Evolutionary conservation across 2,113 vertebrate species (phyloP).

Genomic region (Melozone crissalis): DNA sequence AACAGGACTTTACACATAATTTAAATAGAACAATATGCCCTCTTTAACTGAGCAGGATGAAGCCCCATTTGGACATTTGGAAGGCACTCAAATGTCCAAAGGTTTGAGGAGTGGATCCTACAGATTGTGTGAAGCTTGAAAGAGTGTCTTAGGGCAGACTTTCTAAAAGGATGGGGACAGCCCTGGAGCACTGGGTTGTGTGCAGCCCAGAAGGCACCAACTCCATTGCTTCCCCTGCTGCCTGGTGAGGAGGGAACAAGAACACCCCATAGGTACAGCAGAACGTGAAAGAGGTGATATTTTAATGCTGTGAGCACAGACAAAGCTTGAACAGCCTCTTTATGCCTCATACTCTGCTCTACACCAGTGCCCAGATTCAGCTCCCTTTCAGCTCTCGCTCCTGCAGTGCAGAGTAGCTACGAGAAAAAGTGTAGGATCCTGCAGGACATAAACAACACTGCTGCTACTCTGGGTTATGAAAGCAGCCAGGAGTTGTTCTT

Average conservation of each 20-base stretch:
- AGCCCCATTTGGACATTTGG: not conserved
- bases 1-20: not conserved
- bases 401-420: not conserved
- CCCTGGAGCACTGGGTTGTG: not conserved
- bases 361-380: not conserved
- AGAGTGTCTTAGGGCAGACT: not conserved
- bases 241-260: not conserved
- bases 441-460: not conserved
- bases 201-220: not conserved
- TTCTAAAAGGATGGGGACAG: not conserved
- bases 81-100: not conserved
- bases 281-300: not conserved
- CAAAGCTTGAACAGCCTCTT: not conserved
- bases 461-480: not conserved
- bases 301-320: not conserved
- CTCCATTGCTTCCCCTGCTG: not conserved
- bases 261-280: rapidly evolving
- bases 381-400: not conserved
- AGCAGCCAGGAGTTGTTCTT: not conserved
- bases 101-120: not conserved
- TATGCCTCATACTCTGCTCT: not conserved
- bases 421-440: not conserved
- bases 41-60: not conserved
- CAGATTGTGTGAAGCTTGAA: not conserved
- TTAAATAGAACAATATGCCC: not conserved